Evolutionary conservation across 2,888 invertebrate genomes (phyloP).

Genomic region (Pycnomerus fuliginosus): DNA sequence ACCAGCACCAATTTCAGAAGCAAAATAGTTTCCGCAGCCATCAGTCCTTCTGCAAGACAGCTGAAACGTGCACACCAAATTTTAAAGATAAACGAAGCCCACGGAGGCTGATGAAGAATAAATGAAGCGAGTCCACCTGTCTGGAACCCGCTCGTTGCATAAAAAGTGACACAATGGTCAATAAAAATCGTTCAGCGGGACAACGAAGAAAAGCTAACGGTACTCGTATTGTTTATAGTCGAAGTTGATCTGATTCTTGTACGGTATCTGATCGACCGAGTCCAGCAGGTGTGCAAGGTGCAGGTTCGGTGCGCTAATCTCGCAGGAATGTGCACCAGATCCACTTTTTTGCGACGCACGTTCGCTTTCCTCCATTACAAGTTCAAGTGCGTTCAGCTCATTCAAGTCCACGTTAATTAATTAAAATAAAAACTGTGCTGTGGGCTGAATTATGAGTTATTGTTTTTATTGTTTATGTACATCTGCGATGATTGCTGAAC

Average conservation of each 20-base stretch:
- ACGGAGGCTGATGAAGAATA: too few relatives aligned
- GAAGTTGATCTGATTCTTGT: constrained; percentile 17
- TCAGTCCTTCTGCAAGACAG: too few relatives aligned
- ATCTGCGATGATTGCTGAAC: constrained; percentile 13
- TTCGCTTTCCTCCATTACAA: constrained; percentile 10
- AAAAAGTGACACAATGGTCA: constrained; percentile 16
- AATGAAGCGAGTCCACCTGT: too few relatives aligned
- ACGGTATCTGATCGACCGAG: constrained; percentile 21
- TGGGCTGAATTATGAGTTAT: constrained; percentile 16
- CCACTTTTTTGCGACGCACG: constrained; percentile 9
- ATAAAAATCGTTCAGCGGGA: constrained; percentile 10
- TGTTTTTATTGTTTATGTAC: constrained; percentile 15
- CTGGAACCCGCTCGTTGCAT: constrained; percentile 7
- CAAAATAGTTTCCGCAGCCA: too few relatives aligned
- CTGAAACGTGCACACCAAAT: too few relatives aligned
- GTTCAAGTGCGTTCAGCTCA: constrained; percentile 14
- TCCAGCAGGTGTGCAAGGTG: constrained; percentile 20
- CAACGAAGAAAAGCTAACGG: constrained; percentile 19
- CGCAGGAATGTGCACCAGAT: constrained; percentile 15
- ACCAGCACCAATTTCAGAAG: too few relatives aligned
- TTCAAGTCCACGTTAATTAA: too few relatives aligned
- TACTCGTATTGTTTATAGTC: constrained; percentile 20
- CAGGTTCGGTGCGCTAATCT: constrained; percentile 18
- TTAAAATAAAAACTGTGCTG: too few relatives aligned
- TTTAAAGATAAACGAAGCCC: too few relatives aligned